Evolutionary conservation across 2,888 invertebrate species (phyloP), one percentile per base, ranked within the genome.

Genomic region (Ellobium chinense): DNA sequence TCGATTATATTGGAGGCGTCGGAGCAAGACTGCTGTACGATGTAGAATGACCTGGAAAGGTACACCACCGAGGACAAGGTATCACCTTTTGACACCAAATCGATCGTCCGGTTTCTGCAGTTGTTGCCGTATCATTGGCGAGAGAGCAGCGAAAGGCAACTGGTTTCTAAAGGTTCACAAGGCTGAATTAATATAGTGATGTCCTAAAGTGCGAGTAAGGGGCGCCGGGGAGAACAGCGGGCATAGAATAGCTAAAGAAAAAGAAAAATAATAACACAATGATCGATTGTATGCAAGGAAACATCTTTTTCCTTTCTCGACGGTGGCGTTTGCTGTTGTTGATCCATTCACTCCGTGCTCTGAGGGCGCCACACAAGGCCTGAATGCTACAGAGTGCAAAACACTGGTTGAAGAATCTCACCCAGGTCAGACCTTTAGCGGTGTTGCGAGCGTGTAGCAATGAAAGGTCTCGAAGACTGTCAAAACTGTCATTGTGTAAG

Each of bases 291-390:
- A 72, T 34, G 72, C 37, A 31, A 14, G 37, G 58, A 72, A 72
- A 72, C 72, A 72, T 60, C 72, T 72, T 72, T 72, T 72, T 58
- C 72, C 72, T 72, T 72, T 72, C 72, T 72, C 60, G 18, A 24
- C 34, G n/a, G n/a, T n/a, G 36, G 37, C 58, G 60, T n/a, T 60
- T 31, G 24, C 37, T 24, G 72, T 72, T 72, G 72, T 72, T 72
- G 72, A 36, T 60, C 36, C 37, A 34, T 60, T 72, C 34, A 58
- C 24, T 27, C 31, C 9, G 21, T 1, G 37, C 36, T 9, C 34
- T 27, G 60, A 60, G 18, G 54, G 65, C 31, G n/a, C 4, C 58
- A 58, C 65, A 34, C 36, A 31, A 31, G 34, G 7, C 36, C 27
- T 70, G 31, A 72, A 60, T 58, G 72, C 36, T 72, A 60, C 14